Percentiles rank a stretch among this genome's conserved stretches.
Evolutionary conservation across 2,888 invertebrate species (phyloP).

Genomic region (Apamea epomidion): DNA sequence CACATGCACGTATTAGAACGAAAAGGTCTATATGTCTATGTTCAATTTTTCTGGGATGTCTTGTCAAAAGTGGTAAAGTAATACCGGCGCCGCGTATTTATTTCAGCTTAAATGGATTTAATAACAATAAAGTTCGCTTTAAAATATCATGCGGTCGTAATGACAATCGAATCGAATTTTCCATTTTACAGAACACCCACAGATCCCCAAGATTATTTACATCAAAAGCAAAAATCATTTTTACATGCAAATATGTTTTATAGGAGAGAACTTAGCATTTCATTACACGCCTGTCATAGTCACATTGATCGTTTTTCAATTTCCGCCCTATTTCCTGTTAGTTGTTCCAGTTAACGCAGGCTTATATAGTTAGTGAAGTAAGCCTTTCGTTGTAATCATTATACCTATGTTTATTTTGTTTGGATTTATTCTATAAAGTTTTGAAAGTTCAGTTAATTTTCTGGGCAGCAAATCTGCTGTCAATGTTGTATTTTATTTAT

Average conservation of each 20-base stretch:
- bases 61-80: no score
- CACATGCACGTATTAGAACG: no score
- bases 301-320: constrained; percentile 65
- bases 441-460: background rate
- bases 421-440: background rate
- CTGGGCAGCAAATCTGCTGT: background rate
- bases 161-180: background rate
- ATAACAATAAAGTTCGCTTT: background rate
- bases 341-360: constrained; percentile 45
- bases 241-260: constrained; percentile 47
- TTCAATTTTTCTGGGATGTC: no score
- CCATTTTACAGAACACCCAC: background rate
- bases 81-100: no score
- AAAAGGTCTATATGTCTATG: no score
- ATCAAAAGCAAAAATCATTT: constrained; percentile 36
- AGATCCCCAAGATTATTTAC: constrained; percentile 10
- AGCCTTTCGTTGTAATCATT: constrained; percentile 5
- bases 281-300: constrained; percentile 62
- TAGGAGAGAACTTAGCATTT: constrained; percentile 39
- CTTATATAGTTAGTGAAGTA: constrained; percentile 1
- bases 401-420: background rate
- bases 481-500: background rate
- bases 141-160: background rate
- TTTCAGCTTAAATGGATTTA: no score
- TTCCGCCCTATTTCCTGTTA: constrained; percentile 65